Conservation (phyloP, 2,888 invertebrate genomes). For the Nasonovia ribisnigri region DNA sequence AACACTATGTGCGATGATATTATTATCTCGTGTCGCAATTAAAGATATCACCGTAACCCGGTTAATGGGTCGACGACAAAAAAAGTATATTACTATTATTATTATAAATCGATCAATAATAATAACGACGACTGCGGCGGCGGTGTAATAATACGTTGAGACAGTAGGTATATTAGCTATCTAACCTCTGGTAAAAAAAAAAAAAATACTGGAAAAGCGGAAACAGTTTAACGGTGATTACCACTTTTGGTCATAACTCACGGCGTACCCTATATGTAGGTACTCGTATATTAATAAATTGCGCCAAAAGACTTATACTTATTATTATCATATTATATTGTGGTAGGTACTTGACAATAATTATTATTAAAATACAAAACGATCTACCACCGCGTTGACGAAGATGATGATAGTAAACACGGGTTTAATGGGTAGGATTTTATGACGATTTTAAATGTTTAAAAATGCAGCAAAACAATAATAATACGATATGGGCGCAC, state of each 20-base stretch:
- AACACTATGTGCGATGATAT: neutral
- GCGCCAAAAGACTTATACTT: neutral
- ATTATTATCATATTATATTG: neutral
- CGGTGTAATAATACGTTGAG: neutral
- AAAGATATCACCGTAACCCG: slow-evolving; percentile 25
- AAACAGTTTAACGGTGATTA: slow-evolving; percentile 5
- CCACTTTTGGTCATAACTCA: neutral
- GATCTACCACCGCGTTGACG: neutral
- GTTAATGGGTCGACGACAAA: neutral
- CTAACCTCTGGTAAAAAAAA: neutral
- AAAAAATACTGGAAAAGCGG: neutral
- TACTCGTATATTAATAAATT: neutral
- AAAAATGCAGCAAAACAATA: no score
- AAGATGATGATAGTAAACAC: no score
- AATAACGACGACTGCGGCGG: neutral
- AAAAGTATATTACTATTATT: neutral
- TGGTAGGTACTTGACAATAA: neutral
- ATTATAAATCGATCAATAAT: slow-evolving; percentile 2
- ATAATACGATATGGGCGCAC: neutral
- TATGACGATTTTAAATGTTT: neutral
- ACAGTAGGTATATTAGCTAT: neutral
- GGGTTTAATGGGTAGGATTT: neutral
- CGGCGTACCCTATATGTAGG: neutral
- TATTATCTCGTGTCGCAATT: slow-evolving; percentile 20
- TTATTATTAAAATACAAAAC: neutral